phyloP scores from a whole-genome alignment of 2,113 vertebrate species.

The Pomatorhinus ruficollis region DNA sequence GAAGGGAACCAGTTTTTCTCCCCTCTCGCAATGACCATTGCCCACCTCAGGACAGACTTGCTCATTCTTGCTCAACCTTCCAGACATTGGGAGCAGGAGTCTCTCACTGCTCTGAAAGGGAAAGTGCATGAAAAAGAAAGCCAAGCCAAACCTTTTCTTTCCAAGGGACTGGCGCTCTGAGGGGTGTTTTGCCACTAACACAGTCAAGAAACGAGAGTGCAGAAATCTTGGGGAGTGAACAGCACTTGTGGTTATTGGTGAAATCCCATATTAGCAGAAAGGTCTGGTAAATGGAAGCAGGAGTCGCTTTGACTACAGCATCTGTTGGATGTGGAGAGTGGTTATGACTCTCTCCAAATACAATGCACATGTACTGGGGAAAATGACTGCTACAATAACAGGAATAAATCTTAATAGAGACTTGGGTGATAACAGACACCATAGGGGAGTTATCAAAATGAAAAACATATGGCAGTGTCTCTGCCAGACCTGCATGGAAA shows the following conservation, averaged over 20 bases:
- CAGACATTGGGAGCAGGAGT: background rate
- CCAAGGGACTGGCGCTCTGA: background rate
- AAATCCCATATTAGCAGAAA: slow-evolving; percentile 61
- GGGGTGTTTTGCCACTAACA: background rate
- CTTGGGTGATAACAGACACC: slow-evolving; percentile 68
- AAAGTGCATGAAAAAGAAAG: background rate
- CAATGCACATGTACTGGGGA: slow-evolving; percentile 61
- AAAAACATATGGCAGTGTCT: slow-evolving; percentile 30
- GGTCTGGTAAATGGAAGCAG: slow-evolving; percentile 62
- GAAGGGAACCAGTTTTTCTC: background rate
- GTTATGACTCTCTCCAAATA: slow-evolving; percentile 62
- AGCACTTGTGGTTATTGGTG: slow-evolving; percentile 56
- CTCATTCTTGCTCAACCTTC: background rate
- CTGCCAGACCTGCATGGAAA: slow-evolving; percentile 51
- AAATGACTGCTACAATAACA: slow-evolving; percentile 67
- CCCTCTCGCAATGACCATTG: background rate
- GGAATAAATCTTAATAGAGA: slow-evolving; percentile 73
- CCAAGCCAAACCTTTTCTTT: slow-evolving; percentile 1
- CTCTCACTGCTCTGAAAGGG: background rate
- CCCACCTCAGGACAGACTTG: background rate
- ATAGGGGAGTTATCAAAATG: slow-evolving; percentile 64
- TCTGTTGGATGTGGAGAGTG: slow-evolving; percentile 65
- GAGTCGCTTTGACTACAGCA: slow-evolving; percentile 64
- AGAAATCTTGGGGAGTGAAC: slow-evolving; percentile 46
- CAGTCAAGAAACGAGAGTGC: slow-evolving; percentile 4